Base-by-base conservation (phyloP, 1,140 invertebrate genomes). In the Diachasmimorpha longicaudata region DNA sequence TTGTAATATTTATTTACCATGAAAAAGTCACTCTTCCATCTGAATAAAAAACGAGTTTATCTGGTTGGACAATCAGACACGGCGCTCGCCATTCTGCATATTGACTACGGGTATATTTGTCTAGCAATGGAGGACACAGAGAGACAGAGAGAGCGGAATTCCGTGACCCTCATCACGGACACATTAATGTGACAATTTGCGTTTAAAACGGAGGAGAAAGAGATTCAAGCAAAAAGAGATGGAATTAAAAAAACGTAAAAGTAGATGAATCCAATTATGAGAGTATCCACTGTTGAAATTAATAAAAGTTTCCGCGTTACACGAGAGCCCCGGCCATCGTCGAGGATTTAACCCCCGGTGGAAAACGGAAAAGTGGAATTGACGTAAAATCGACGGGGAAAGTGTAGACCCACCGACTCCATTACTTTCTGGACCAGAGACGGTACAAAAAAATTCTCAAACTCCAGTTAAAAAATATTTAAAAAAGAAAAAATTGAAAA, bases 31-130 rank as follows among this genome's bases (percentile, higher is more conserved):
- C 19, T 63, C 19, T 63, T 58, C 21, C 23, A 19, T 25, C 19
- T 3, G 19, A 63, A 58, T 21, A 63, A 63, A 63, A 63, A 31
- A 25, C 48, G 58, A 63, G 58, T 63, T 63, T 63, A 63, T 63
- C 58, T 63, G 58, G 72, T 73, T 73, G 72, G 37, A 68, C 63
- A 66, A 68, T 74, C 63, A 74, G 44, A 77, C 79, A 80, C 83
- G 85, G 82, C 85, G 81, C 79, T 85, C 78, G 82, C 78, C 81
- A 86, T 87, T 86, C 86, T 83, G 86, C 84, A 85, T 89, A 85
- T 88, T 88, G 86, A 87, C 86, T 87, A 82, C 82, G 82, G 80
- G 85, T 83, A 87, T 88, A 87, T 89, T 88, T 88, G 85, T 87
- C 84, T 85, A 88, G 85, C 85, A 83, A 87, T 86, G 85, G 86